Percentiles rank a stretch among this genome's conserved stretches.
Evolutionary conservation across 2,113 vertebrate genomes (phyloP).

Genomic region (Regulus satrapa): DNA sequence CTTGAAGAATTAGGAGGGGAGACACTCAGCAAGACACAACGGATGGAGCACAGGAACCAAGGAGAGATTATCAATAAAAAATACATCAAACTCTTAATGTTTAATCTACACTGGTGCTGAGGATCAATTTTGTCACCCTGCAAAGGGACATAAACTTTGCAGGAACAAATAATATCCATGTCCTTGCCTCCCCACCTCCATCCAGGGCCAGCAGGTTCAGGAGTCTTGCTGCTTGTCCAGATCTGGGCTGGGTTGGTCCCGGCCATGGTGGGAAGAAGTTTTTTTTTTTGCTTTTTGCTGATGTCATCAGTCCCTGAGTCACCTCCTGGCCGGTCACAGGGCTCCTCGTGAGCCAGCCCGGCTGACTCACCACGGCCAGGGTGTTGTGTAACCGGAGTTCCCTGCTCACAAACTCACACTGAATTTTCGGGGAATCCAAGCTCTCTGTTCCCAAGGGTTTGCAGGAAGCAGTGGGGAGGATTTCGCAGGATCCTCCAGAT

Average conservation of each 20-base stretch:
- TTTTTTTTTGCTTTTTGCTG: neutral
- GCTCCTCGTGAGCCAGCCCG: neutral
- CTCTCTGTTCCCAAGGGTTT: neutral
- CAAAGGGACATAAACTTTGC: neutral
- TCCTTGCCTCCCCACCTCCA: neutral
- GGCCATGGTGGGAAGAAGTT: neutral
- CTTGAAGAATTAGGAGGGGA: neutral
- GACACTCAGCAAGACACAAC: neutral
- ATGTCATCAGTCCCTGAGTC: neutral
- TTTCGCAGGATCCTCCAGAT: neutral
- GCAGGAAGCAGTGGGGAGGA: neutral
- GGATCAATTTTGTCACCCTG: neutral
- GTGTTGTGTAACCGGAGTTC: neutral
- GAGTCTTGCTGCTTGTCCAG: neutral
- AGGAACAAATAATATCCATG: fast-evolving
- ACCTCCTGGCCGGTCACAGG: neutral
- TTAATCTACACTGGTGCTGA: neutral
- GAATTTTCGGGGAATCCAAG: neutral
- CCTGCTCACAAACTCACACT: neutral
- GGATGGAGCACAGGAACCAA: neutral
- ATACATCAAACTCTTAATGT: fast-evolving
- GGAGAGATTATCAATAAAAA: neutral
- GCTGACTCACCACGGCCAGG: neutral
- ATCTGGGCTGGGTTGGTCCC: fast-evolving
- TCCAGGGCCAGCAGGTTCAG: neutral